These are phyloP conservation scores for Dicaeum eximium DNA, from an alignment of 2,113 vertebrate genomes.

Conservation along the genomic window DNA sequence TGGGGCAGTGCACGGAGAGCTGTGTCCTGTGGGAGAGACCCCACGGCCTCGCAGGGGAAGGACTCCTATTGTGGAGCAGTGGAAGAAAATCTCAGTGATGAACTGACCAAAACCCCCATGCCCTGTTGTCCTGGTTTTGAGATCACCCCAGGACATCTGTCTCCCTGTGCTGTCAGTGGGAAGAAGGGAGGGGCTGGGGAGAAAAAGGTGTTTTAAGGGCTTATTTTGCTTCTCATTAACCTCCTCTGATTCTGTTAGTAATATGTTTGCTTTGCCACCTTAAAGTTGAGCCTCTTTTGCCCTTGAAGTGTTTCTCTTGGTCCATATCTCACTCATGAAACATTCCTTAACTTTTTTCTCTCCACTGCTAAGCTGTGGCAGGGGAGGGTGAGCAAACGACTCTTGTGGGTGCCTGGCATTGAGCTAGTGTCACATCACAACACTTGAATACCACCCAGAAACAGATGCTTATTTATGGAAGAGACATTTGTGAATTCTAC, in stretches of 20 bases:
- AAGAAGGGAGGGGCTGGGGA: background rate
- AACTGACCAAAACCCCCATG: background rate
- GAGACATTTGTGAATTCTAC: background rate
- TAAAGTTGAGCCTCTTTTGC: background rate
- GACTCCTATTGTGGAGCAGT: fast-evolving
- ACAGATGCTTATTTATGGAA: background rate
- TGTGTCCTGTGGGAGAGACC: fast-evolving
- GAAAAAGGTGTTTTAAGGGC: background rate
- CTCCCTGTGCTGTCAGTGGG: fast-evolving
- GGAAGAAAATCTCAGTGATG: background rate
- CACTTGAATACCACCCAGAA: background rate
- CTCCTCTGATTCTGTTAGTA: background rate
- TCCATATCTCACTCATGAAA: background rate
- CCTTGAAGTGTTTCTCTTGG: background rate
- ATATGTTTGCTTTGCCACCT: background rate
- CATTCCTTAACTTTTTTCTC: background rate
- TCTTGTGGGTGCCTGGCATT: too few species aligned
- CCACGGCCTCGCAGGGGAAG: fast-evolving
- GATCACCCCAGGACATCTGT: background rate
- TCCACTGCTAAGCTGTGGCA: background rate
- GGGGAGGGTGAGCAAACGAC: fast-evolving
- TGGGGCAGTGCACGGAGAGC: fast-evolving
- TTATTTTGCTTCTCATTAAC: background rate
- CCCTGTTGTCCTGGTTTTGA: too few species aligned
- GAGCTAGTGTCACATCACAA: background rate